These are phyloP conservation scores for Crocodylus rhombifer DNA, from an alignment of 2,797 vertebrate genomes.

Conservation along the genomic window DNA sequence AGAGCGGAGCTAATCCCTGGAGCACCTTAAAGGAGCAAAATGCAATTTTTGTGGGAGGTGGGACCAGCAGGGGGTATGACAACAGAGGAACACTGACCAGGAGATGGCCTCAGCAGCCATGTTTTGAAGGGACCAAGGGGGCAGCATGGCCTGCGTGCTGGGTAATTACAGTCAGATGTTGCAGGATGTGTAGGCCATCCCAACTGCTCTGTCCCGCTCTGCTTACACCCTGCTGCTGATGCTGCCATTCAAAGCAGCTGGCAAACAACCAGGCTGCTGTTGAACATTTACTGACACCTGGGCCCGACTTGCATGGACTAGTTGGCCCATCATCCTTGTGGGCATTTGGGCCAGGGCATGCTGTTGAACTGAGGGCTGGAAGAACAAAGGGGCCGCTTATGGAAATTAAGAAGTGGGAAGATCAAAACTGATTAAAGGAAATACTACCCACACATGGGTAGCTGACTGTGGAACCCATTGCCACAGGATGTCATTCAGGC, in stretches of 20 bases:
- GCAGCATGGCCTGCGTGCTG: neutral
- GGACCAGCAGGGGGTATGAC: no score
- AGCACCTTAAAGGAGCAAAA: neutral
- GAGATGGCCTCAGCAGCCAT: neutral
- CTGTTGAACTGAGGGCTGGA: rapidly evolving
- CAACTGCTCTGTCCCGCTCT: neutral
- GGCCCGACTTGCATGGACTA: neutral
- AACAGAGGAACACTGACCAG: neutral
- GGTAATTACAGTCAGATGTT: neutral
- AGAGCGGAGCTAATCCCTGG: neutral
- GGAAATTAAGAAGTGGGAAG: neutral
- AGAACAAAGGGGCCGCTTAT: neutral
- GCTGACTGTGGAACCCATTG: neutral
- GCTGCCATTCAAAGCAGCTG: neutral
- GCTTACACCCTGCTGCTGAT: neutral
- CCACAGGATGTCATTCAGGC: neutral
- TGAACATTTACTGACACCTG: neutral
- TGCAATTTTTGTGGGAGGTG: neutral
- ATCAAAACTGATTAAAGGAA: neutral
- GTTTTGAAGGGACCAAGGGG: neutral
- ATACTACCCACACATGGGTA: neutral
- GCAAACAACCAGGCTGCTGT: neutral
- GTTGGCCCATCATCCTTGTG: neutral
- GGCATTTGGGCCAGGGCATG: neutral
- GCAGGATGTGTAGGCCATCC: neutral